These are phyloP conservation scores for Cichladusa arquata DNA, from an alignment of 2,113 vertebrate species.

Conservation along the genomic window DNA sequence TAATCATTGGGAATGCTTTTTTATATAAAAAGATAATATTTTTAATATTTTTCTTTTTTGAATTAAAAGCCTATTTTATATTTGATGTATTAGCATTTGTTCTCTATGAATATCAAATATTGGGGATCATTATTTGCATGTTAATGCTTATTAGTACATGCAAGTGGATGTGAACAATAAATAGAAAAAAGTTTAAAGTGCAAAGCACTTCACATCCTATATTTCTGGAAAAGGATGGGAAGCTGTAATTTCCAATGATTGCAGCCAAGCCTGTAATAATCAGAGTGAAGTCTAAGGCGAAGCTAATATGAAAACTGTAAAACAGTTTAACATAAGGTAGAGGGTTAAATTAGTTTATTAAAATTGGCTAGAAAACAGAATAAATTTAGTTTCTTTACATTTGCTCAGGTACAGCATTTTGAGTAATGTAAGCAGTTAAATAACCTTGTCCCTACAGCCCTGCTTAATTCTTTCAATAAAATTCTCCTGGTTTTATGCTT, in stretches of 20 bases:
- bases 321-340: background rate
- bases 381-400: background rate
- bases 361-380: background rate
- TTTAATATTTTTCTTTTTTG: background rate
- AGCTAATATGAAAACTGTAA: background rate
- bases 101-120: constrained; percentile 37
- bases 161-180: constrained; percentile 44
- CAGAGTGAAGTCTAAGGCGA: constrained; percentile 25
- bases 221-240: background rate
- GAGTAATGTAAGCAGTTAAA: background rate
- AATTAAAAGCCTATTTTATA: constrained; percentile 39
- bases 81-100: constrained; percentile 54
- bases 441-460: background rate
- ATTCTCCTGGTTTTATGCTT: background rate
- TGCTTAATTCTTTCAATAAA: background rate
- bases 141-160: constrained; percentile 48
- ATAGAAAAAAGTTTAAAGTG: constrained; percentile 21
- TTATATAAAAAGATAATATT: constrained; percentile 38
- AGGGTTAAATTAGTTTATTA: background rate
- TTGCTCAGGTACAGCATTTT: background rate
- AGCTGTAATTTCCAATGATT: constrained; percentile 9
- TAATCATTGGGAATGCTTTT: constrained; percentile 43
- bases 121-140: constrained; percentile 59
- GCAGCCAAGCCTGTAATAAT: background rate
- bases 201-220: background rate